These are phyloP conservation scores for Oryctes rhinoceros DNA, from an alignment of 1,140 invertebrate genomes.

Conservation along the genomic window DNA sequence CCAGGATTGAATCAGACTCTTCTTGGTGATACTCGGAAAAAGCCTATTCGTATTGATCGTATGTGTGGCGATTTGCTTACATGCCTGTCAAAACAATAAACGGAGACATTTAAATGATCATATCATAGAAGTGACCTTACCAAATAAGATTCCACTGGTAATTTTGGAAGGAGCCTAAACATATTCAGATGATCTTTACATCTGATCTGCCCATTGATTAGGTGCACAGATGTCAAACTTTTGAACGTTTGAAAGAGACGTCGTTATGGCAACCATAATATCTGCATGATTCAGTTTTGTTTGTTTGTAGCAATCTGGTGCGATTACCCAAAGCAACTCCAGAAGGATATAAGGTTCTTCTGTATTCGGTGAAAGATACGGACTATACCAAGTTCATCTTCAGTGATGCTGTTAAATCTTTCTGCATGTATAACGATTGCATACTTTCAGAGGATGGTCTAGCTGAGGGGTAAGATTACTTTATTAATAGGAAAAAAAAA, in stretches of 20 bases:
- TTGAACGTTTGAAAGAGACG: neutral
- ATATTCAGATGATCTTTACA: slow-evolving; percentile 3
- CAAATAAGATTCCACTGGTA: slow-evolving; percentile 17
- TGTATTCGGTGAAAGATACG: slow-evolving; percentile 67
- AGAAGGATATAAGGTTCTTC: slow-evolving; percentile 69
- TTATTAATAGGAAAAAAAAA: no score
- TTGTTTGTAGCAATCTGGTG: slow-evolving; percentile 62
- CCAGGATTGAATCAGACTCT: slow-evolving; percentile 10
- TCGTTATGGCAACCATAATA: neutral
- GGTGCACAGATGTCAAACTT: neutral
- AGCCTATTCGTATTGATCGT: neutral
- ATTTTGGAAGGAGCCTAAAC: slow-evolving; percentile 24
- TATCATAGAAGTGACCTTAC: neutral
- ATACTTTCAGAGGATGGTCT: slow-evolving; percentile 69
- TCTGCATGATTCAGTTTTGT: neutral
- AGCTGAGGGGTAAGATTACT: slow-evolving; percentile 62
- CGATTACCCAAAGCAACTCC: slow-evolving; percentile 64
- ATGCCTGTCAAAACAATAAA: neutral
- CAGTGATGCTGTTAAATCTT: slow-evolving; percentile 67
- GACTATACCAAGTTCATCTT: slow-evolving; percentile 70
- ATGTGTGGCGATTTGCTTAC: slow-evolving; percentile 1
- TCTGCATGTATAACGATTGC: slow-evolving; percentile 73
- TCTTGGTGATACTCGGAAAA: slow-evolving; percentile 5
- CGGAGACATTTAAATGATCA: neutral
- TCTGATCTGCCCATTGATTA: neutral